These are phyloP conservation scores for Onthophagus taurus DNA, from an alignment of 1,140 invertebrate species.

Conservation along the genomic window DNA sequence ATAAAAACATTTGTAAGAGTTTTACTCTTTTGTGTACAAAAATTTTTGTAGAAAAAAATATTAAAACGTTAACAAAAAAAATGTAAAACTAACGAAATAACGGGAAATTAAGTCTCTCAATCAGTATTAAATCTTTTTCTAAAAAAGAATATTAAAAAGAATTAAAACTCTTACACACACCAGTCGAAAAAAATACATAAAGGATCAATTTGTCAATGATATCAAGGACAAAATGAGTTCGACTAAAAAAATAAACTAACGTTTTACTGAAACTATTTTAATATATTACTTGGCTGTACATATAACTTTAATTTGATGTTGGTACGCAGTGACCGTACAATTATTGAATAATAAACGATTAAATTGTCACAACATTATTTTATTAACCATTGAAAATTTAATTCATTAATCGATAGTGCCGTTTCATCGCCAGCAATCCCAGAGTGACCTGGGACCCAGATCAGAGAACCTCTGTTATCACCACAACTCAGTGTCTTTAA, in stretches of 20 bases:
- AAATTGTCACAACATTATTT: too few relatives aligned
- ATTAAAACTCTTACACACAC: conserved; percentile 18
- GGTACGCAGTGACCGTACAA: conserved; percentile 32
- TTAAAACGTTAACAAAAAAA: conserved; percentile 22
- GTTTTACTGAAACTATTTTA: conserved; percentile 34
- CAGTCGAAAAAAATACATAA: conserved; percentile 13
- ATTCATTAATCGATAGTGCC: too few relatives aligned
- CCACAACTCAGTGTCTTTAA: too few relatives aligned
- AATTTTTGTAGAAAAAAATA: conserved; percentile 31
- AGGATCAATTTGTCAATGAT: conserved; percentile 35
- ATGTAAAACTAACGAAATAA: conserved; percentile 13
- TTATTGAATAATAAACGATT: conserved; percentile 25
- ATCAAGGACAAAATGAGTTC: too few relatives aligned
- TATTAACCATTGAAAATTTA: too few relatives aligned
- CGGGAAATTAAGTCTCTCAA: conserved; percentile 15
- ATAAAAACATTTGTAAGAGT: conserved; percentile 8
- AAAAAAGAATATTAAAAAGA: conserved; percentile 18
- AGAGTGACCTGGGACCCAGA: too few relatives aligned
- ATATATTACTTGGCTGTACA: conserved; percentile 36
- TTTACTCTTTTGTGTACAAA: conserved; percentile 30
- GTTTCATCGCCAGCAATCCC: too few relatives aligned
- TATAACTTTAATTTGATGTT: conserved; percentile 35
- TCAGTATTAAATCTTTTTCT: conserved; percentile 31
- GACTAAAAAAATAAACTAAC: too few relatives aligned
- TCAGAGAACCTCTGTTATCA: too few relatives aligned